Evolutionary conservation across 2,797 vertebrate species (phyloP).

Genomic region (Gymnocypris eckloni): DNA sequence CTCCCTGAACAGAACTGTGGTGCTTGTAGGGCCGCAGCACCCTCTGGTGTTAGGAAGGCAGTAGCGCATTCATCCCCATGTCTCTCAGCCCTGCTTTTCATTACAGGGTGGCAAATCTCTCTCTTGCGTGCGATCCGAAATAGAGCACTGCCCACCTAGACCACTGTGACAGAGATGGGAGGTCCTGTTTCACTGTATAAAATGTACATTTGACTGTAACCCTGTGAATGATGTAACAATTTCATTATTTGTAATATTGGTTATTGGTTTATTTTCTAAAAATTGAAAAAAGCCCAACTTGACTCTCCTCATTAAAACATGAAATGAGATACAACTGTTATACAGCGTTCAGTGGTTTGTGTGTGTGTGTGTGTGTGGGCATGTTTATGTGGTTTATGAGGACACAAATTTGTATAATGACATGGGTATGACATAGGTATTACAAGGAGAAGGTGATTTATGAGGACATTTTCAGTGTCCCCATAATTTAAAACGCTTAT

Average conservation of each 20-base stretch:
- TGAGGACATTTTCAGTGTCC: too few species aligned
- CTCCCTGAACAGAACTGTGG: conserved; percentile 61
- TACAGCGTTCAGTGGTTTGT: conserved; percentile 53
- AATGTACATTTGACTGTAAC: conserved; percentile 89
- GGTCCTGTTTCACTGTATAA: conserved; percentile 82
- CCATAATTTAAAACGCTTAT: too few species aligned
- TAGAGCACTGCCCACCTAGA: conserved; percentile 67
- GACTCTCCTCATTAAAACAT: conserved; percentile 84
- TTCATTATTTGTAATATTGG: conserved; percentile 90
- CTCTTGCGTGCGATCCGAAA: conserved; percentile 26
- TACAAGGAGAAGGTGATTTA: too few species aligned
- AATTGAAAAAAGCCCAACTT: conserved; percentile 82
- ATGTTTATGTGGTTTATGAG: too few species aligned
- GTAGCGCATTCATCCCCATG: conserved; percentile 45
- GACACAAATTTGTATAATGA: too few species aligned
- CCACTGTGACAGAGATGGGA: conserved; percentile 82
- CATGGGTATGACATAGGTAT: too few species aligned
- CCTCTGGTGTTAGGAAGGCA: conserved; percentile 71
- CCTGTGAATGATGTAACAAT: conserved; percentile 90
- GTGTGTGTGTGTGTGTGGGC: conserved; percentile 30
- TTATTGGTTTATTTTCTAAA: conserved; percentile 89
- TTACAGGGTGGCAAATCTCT: conserved; percentile 45
- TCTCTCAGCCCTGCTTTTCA: conserved; percentile 36
- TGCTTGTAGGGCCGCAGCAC: conserved; percentile 62
- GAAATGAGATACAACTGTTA: conserved; percentile 74